Percentiles rank a stretch among this genome's conserved stretches.
Conservation (phyloP, 2,797 vertebrate genomes). For the Sebastes minor region DNA sequence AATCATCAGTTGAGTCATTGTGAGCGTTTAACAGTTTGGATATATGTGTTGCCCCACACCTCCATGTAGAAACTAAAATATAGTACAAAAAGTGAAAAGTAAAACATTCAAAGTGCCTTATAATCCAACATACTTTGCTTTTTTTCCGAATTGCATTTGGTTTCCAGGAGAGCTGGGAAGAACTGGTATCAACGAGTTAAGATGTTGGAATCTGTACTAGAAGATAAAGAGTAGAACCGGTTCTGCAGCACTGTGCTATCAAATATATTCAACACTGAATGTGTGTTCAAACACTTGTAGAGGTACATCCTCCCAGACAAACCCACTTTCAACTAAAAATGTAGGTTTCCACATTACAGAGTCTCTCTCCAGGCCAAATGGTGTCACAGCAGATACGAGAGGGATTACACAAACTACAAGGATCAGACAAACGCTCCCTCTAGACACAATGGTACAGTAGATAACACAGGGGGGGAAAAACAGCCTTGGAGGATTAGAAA, state of each 20-base stretch:
- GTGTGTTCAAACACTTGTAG: not conserved
- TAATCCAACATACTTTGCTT: not conserved
- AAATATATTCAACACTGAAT: not conserved
- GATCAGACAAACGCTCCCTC: conserved; percentile 38
- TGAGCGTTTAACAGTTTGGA: not conserved
- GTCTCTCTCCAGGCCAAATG: conserved; percentile 38
- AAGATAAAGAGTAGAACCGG: not conserved
- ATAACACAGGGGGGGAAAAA: not conserved
- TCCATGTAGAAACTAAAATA: too few relatives aligned
- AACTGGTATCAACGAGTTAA: too few relatives aligned
- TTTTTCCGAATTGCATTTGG: not conserved
- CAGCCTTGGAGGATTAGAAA: conserved; percentile 42
- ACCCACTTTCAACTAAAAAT: not conserved
- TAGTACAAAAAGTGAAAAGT: too few relatives aligned
- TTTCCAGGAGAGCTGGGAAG: too few relatives aligned
- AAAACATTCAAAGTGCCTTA: not conserved
- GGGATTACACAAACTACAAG: not conserved
- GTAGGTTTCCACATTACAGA: conserved; percentile 5
- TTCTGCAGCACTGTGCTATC: not conserved
- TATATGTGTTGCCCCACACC: too few relatives aligned
- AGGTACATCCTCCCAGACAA: conserved; percentile 8
- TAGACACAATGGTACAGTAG: conserved; percentile 2
- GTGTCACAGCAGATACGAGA: conserved; percentile 15
- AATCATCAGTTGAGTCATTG: not conserved
- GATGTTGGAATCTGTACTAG: not conserved